phyloP scores from a whole-genome alignment of 2,113 vertebrate species.

The Puffinus mauretanicus region DNA sequence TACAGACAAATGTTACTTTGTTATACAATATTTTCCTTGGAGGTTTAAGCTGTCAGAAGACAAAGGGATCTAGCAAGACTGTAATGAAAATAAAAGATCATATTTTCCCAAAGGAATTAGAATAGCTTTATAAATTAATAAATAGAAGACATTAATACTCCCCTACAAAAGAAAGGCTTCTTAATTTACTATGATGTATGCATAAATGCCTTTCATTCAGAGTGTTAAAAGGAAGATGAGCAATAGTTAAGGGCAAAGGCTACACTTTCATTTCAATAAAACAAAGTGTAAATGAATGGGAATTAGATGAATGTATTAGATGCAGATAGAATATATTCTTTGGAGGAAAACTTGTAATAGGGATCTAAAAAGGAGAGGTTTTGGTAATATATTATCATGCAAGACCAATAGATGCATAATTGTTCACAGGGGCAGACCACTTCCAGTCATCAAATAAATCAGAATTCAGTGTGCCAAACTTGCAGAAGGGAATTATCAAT shows the following conservation, averaged over 20 bases:
- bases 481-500: background rate
- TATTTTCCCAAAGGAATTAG: background rate
- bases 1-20: background rate
- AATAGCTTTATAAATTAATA: conserved; percentile 31
- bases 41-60: background rate
- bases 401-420: background rate
- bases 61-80: background rate
- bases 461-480: background rate
- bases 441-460: background rate
- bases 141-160: background rate
- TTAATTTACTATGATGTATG: background rate
- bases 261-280: background rate
- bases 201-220: background rate
- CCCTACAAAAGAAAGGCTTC: background rate
- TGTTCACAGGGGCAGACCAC: background rate
- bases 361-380: background rate
- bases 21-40: background rate
- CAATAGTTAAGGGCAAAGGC: background rate
- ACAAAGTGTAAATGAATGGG: background rate
- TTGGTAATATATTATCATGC: background rate
- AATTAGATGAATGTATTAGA: background rate
- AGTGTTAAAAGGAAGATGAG: background rate
- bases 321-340: background rate
- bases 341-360: background rate
- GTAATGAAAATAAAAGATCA: background rate